phyloP scores from a whole-genome alignment of 2,888 invertebrate species.

The Temnothorax rugatulus region DNA sequence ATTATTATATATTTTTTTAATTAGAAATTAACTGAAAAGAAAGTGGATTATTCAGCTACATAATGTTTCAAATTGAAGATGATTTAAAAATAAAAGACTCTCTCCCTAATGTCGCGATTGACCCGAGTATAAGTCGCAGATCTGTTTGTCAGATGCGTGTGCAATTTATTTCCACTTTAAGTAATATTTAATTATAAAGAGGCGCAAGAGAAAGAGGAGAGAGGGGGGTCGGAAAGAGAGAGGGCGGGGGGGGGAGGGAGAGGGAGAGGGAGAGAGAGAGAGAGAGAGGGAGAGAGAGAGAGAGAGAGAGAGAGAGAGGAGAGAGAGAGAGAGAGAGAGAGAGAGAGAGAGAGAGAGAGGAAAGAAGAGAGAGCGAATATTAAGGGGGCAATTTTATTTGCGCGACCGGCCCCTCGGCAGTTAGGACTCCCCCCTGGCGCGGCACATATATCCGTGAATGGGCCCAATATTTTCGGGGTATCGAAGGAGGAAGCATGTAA shows the following conservation, averaged over 20 bases:
- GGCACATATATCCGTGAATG: neutral
- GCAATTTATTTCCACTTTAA: constrained; percentile 30
- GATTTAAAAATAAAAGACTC: neutral
- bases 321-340: neutral
- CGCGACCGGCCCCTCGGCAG: neutral
- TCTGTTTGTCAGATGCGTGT: constrained; percentile 8
- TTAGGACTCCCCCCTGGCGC: neutral
- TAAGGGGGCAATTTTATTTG: constrained; percentile 40
- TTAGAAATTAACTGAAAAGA: neutral
- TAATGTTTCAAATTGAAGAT: neutral
- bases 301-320: neutral
- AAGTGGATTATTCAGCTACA: neutral
- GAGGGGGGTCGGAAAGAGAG: no score
- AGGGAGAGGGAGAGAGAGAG: neutral
- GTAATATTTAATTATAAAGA: constrained; percentile 29
- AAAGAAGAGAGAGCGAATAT: neutral
- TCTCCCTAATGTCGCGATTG: constrained; percentile 5
- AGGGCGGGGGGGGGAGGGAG: neutral
- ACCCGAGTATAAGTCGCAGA: constrained; percentile 3
- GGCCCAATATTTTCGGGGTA: constrained; percentile 42
- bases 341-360: neutral
- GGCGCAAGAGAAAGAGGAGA: neutral
- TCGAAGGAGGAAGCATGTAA: constrained; percentile 30
- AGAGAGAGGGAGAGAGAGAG: neutral
- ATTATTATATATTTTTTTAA: no score